Conservation (phyloP, 2,888 invertebrate species). For the Plebejus anna region DNA sequence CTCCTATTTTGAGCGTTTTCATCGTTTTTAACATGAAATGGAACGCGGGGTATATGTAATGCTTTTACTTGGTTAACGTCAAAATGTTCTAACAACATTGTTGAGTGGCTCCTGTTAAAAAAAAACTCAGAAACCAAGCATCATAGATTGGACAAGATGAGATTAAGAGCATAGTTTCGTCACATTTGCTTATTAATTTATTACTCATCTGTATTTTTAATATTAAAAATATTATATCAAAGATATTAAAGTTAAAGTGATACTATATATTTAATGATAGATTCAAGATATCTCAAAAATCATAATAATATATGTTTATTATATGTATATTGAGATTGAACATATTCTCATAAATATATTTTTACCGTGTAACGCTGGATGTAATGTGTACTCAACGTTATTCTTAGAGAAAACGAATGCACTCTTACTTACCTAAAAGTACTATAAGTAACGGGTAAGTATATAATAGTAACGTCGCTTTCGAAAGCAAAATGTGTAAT, state of each 20-base stretch:
- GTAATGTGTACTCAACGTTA: background rate
- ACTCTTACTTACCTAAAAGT: background rate
- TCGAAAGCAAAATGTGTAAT: background rate
- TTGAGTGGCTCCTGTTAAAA: background rate
- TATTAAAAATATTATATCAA: conserved; percentile 7
- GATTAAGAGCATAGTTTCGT: background rate
- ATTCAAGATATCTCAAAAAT: background rate
- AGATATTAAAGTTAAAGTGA: background rate
- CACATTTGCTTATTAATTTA: background rate
- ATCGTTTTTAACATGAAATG: too few species aligned
- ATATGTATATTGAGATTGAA: background rate
- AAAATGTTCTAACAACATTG: background rate
- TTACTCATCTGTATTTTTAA: conserved; percentile 5
- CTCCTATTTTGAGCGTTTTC: too few species aligned
- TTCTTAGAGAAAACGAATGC: background rate
- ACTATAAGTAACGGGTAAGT: background rate
- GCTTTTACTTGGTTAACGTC: too few species aligned
- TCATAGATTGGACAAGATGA: background rate
- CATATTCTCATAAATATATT: conserved; percentile 9
- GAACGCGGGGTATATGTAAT: too few species aligned
- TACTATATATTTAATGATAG: background rate
- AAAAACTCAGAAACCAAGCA: background rate
- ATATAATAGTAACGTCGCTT: background rate
- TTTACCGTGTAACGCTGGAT: background rate
- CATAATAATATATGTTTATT: background rate